Evolutionary conservation across 2,797 vertebrate species (phyloP).

Genomic region (Chelon auratus): DNA sequence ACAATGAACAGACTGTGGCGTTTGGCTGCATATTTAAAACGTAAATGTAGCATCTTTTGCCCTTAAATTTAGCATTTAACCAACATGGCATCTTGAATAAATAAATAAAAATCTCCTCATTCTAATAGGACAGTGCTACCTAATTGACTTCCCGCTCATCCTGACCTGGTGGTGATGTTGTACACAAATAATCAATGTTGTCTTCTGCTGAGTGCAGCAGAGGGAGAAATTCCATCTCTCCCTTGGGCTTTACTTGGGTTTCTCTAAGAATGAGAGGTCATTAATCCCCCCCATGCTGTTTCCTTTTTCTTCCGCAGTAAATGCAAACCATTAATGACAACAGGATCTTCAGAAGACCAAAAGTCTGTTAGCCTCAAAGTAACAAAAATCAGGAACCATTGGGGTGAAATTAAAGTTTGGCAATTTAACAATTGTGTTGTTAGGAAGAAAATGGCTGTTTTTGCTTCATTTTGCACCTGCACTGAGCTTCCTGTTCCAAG

Average conservation of each 20-base stretch:
- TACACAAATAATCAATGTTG: constrained; percentile 75
- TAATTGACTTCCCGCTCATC: constrained; percentile 63
- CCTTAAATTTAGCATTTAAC: not conserved
- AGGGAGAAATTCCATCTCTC: constrained; percentile 69
- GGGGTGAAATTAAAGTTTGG: too few species aligned
- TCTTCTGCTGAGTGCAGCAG: constrained; percentile 60
- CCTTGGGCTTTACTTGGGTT: constrained; percentile 55
- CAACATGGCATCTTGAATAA: not conserved
- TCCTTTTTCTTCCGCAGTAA: constrained; percentile 25
- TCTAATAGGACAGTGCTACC: constrained; percentile 51
- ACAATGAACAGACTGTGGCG: not conserved
- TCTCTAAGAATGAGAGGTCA: constrained; percentile 47
- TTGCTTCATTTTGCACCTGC: too few species aligned
- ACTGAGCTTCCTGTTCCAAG: not conserved
- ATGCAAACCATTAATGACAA: constrained; percentile 26
- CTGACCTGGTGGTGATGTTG: constrained; percentile 60
- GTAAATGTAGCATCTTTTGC: not conserved
- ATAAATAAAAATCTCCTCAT: not conserved
- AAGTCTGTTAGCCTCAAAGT: not conserved
- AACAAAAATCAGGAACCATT: not conserved
- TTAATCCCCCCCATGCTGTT: constrained; percentile 36
- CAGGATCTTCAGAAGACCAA: not conserved
- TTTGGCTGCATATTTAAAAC: too few species aligned
- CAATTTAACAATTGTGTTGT: not conserved
- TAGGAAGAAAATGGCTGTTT: not conserved